Conservation (phyloP, 2,113 vertebrate species). For the Sapajus apella region DNA sequence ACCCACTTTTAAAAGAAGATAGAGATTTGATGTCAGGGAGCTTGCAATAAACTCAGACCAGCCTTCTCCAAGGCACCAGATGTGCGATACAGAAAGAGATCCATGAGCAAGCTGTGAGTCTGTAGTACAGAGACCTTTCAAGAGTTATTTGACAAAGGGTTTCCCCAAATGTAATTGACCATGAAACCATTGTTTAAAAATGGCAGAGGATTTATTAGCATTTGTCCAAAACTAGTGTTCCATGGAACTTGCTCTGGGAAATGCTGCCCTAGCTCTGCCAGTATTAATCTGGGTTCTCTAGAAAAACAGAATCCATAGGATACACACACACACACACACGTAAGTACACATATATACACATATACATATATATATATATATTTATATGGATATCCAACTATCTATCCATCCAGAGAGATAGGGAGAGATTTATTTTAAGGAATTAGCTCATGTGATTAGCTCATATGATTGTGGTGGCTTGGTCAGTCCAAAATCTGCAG, state of each 20-base stretch:
- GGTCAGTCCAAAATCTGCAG: neutral
- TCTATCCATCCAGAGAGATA: neutral
- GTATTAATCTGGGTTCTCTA: neutral
- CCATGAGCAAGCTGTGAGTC: no score
- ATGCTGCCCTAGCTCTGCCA: neutral
- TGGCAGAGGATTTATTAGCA: neutral
- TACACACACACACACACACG: neutral
- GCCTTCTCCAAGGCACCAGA: neutral
- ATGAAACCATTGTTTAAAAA: neutral
- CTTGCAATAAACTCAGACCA: neutral
- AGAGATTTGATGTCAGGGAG: neutral
- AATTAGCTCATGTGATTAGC: neutral
- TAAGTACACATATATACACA: neutral
- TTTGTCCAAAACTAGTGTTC: neutral
- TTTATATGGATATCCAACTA: neutral
- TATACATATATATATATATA: neutral
- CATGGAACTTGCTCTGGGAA: neutral
- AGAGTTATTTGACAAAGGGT: neutral
- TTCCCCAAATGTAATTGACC: neutral
- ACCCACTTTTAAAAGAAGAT: neutral
- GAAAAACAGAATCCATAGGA: neutral
- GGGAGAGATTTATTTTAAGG: neutral
- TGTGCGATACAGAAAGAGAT: neutral
- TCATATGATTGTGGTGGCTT: neutral
- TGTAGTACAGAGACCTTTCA: neutral